A percentile compares a stretch with the other conserved stretches of the same genome.
Evolutionary conservation across 2,888 invertebrate species (phyloP).

Genomic region (Arenicola marina): DNA sequence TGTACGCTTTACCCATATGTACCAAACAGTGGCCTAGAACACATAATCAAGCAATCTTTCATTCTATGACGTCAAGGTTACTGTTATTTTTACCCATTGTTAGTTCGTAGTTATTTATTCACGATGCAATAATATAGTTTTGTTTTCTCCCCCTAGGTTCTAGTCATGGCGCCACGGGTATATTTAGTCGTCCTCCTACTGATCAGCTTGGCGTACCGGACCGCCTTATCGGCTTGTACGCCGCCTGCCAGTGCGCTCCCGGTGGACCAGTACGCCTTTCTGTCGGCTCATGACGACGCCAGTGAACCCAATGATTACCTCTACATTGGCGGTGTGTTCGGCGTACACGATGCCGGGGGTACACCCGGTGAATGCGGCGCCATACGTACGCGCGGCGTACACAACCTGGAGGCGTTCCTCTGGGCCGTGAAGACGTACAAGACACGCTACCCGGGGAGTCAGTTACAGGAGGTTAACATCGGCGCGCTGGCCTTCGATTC

Average conservation of each 20-base stretch:
- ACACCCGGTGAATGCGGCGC: constrained; percentile 40
- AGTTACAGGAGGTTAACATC: constrained; percentile 22
- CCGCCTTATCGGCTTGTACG: background rate
- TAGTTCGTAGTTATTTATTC: too few species aligned
- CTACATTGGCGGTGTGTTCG: constrained; percentile 50
- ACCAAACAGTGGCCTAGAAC: too few species aligned
- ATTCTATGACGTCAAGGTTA: too few species aligned
- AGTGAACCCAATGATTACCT: constrained; percentile 35
- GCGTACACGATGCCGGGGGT: constrained; percentile 38
- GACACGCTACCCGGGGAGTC: constrained; percentile 1
- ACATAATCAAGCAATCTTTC: too few species aligned
- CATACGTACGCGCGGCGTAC: constrained; percentile 42
- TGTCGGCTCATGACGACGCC: background rate
- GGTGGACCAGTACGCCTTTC: constrained; percentile 2
- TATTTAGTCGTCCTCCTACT: too few species aligned
- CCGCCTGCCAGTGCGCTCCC: background rate
- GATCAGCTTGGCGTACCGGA: too few species aligned
- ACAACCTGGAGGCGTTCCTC: constrained; percentile 58
- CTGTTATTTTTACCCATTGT: too few species aligned
- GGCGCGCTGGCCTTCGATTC: constrained; percentile 52
- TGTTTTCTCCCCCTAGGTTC: too few species aligned
- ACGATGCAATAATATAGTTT: too few species aligned
- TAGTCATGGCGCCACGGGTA: too few species aligned
- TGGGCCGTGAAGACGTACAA: constrained; percentile 52
- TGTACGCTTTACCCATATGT: too few species aligned